Evolutionary conservation across 2,888 invertebrate genomes (phyloP), one percentile per base, ranked within the genome.

Genomic region (Uloborus plumipes): DNA sequence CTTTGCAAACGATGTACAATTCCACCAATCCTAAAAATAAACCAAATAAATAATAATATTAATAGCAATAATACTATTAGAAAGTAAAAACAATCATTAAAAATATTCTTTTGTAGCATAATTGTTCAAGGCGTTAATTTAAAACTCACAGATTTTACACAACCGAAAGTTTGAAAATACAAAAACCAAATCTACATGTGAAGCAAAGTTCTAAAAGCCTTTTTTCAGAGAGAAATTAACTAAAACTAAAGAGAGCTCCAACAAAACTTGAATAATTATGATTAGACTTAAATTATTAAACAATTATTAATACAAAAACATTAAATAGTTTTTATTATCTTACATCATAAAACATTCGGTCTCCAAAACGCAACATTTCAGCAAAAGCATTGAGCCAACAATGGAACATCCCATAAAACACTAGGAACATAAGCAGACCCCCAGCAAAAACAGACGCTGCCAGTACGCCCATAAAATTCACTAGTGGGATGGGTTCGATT

Each of bases 1-100:
- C 16, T 91, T 91, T 0, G 93, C 92, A 89, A 93, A 97, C n/a
- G 93, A 93, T 0, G 93, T 93, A 2, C 94, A 92, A 73, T 95
- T 97, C 98, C 98, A 98, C 98, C 98, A 98, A 87, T 95, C 95
- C 93, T 97, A 88, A 47, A 88, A 88, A n/a, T n/a, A n/a, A n/a
- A n/a, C n/a, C n/a, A n/a, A n/a, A n/a, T n/a, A n/a, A 64, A 75
- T 39, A 55, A 47, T 13, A 66, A 74, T 47, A 11, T 3, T 61
- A 18, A 61, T 15, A 61, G 15, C 15, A 61, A 22, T 20, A 22
- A 61, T 61, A 22, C 14, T 61, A 39, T 4, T 20, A 20, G 13
- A 22, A 16, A 20, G 61, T 61, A 3, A 20, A 6, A 61, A 22
- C 7, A 13, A 61, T 61, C 26, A 22, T 61, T 4, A 14, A 2